Percentiles rank a stretch among this genome's conserved stretches.
Evolutionary conservation across 2,888 invertebrate genomes (phyloP).

Genomic region (Clitarchus hookeri): DNA sequence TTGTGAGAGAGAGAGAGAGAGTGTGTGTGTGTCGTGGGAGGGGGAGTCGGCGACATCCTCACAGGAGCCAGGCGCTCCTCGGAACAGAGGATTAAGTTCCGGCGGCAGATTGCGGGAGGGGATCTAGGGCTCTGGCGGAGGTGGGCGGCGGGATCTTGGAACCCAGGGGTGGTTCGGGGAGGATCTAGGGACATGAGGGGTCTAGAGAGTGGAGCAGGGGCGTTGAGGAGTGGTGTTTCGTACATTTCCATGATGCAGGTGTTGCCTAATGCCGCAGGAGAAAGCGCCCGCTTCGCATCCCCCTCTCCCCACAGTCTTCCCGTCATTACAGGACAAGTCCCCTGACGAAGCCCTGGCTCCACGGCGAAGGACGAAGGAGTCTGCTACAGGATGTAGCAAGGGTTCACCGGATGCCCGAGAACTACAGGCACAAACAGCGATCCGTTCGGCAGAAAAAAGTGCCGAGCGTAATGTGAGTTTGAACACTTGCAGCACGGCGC

Average conservation of each 20-base stretch:
- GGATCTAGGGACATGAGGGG: too few relatives aligned
- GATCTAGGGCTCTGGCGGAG: too few relatives aligned
- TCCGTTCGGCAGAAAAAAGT: too few relatives aligned
- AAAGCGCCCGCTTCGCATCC: background rate
- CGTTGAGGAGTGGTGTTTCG: too few relatives aligned
- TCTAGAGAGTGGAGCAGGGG: too few relatives aligned
- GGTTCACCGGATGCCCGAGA: background rate
- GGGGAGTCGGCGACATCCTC: background rate
- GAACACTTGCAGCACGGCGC: too few relatives aligned
- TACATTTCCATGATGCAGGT: background rate
- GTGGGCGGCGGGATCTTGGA: too few relatives aligned
- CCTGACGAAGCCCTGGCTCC: background rate
- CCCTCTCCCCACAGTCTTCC: too few relatives aligned
- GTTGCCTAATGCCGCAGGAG: background rate
- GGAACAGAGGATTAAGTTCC: slow-evolving; percentile 10
- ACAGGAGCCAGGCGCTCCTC: background rate
- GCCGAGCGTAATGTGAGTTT: too few relatives aligned
- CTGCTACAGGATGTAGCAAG: background rate
- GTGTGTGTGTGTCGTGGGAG: background rate
- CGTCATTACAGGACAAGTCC: too few relatives aligned
- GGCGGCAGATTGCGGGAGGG: slow-evolving; percentile 6
- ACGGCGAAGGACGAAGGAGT: background rate
- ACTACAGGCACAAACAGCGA: too few relatives aligned
- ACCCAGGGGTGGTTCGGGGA: too few relatives aligned
- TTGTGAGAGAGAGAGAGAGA: background rate